Percentiles rank a stretch among this genome's conserved stretches.
phyloP scores from a whole-genome alignment of 2,888 invertebrate species.

The Pandemis cinnamomeana region DNA sequence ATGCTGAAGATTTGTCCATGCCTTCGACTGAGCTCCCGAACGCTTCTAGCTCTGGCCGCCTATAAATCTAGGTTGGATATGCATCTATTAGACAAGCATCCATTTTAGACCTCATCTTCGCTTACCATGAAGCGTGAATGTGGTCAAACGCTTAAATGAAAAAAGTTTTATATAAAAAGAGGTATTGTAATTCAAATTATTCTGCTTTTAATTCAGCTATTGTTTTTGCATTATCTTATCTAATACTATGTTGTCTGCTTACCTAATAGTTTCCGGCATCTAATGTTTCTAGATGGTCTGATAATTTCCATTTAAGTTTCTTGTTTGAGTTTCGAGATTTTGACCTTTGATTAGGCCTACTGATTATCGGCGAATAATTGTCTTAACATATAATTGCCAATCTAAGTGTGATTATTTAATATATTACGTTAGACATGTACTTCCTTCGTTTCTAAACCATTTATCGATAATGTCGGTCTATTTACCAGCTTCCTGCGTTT shows the following conservation, averaged over 20 bases:
- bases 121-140: too few species aligned
- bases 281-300: not conserved
- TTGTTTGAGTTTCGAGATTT: not conserved
- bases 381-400: slow-evolving; percentile 8
- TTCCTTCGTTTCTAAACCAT: not conserved
- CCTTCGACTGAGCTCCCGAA: too few species aligned
- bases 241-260: not conserved
- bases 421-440: not conserved
- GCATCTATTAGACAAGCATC: too few species aligned
- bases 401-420: slow-evolving; percentile 9
- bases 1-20: too few species aligned
- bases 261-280: slow-evolving; percentile 31
- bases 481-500: not conserved
- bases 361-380: not conserved
- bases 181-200: too few species aligned
- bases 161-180: too few species aligned
- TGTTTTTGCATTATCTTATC: not conserved
- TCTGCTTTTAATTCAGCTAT: not conserved
- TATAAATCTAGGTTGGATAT: too few species aligned
- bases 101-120: too few species aligned
- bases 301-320: slow-evolving; percentile 3
- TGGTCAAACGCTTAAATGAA: too few species aligned
- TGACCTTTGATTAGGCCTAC: not conserved
- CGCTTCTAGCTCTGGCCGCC: too few species aligned
- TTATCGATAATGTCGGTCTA: not conserved